phyloP scores from a whole-genome alignment of 2,888 invertebrate species.

The Ichneumoninae sp. region DNA sequence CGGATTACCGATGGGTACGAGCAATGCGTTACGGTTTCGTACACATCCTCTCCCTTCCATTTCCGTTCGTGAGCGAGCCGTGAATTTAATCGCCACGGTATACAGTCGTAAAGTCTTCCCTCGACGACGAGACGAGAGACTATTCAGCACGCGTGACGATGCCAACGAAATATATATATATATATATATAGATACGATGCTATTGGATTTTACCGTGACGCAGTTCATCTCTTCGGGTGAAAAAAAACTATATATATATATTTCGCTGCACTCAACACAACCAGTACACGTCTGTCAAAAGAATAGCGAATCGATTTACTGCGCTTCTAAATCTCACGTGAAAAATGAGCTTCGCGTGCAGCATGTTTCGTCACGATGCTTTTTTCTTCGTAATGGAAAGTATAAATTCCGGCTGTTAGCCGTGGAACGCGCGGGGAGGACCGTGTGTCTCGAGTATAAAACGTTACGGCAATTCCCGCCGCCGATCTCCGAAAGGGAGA shows the following conservation, averaged over 20 bases:
- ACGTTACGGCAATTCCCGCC: conserved; percentile 29
- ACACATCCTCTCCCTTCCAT: conserved; percentile 26
- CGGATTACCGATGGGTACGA: conserved; percentile 54
- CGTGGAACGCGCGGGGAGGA: conserved; percentile 3
- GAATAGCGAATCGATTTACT: conserved; percentile 53
- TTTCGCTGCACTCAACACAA: conserved; percentile 49
- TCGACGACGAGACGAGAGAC: conserved; percentile 34
- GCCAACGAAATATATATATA: conserved; percentile 16
- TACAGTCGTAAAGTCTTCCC: conserved; percentile 54
- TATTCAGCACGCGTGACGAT: conserved; percentile 32
- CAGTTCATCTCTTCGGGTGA: conserved; percentile 40
- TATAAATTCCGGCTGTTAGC: conserved; percentile 40
- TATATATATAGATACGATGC: conserved; percentile 10
- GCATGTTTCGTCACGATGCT: conserved; percentile 16
- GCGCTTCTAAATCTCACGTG: conserved; percentile 15
- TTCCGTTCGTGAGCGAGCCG: conserved; percentile 55
- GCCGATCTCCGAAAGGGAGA: conserved; percentile 54
- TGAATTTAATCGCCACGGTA: conserved; percentile 60
- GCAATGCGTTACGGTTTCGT: conserved; percentile 54
- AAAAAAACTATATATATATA: conserved; percentile 25
- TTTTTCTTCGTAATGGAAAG: conserved; percentile 22
- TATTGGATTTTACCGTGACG: conserved; percentile 42
- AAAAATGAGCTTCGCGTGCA: conserved; percentile 19
- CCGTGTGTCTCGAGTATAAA: conserved; percentile 25
- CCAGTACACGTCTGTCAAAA: conserved; percentile 39